phyloP scores from a whole-genome alignment of 2,113 vertebrate species.

The Antigone vipio region DNA sequence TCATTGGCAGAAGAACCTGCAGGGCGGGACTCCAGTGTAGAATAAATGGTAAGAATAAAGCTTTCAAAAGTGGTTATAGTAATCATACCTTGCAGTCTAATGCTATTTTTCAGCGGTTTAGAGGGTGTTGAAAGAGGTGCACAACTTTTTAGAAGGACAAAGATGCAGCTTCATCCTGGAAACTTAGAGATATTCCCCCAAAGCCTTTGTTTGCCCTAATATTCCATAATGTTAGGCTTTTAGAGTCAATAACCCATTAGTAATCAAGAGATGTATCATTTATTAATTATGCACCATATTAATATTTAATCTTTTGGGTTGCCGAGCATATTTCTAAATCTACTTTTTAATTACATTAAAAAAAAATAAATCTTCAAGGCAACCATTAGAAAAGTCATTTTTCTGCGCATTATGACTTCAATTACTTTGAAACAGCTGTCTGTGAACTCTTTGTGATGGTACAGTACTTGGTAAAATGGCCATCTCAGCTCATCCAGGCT shows the following conservation, averaged over 20 bases:
- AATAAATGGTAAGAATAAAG: not conserved
- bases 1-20: not conserved
- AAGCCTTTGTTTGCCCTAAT: constrained; percentile 81
- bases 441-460: constrained; percentile 57
- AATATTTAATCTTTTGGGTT: constrained; percentile 88
- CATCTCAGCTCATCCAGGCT: constrained; percentile 34
- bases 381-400: constrained; percentile 81
- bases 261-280: constrained; percentile 91
- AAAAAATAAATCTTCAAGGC: constrained; percentile 81
- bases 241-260: constrained; percentile 91
- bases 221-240: constrained; percentile 84
- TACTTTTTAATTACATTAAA: constrained; percentile 87
- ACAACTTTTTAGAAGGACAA: constrained; percentile 50
- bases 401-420: constrained; percentile 74
- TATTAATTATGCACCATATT: constrained; percentile 89
- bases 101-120: not conserved
- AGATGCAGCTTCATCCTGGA: constrained; percentile 57
- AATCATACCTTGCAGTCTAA: not conserved
- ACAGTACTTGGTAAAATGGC: constrained; percentile 71
- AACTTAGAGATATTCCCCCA: constrained; percentile 70
- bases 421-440: constrained; percentile 72
- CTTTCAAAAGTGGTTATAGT: not conserved
- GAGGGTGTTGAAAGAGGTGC: not conserved
- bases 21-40: not conserved
- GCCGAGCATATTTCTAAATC: constrained; percentile 81